Percentiles rank a stretch among this genome's conserved stretches.
These are phyloP conservation scores for Diabrotica balteata DNA, from an alignment of 2,888 invertebrate species.

Conservation along the genomic window DNA sequence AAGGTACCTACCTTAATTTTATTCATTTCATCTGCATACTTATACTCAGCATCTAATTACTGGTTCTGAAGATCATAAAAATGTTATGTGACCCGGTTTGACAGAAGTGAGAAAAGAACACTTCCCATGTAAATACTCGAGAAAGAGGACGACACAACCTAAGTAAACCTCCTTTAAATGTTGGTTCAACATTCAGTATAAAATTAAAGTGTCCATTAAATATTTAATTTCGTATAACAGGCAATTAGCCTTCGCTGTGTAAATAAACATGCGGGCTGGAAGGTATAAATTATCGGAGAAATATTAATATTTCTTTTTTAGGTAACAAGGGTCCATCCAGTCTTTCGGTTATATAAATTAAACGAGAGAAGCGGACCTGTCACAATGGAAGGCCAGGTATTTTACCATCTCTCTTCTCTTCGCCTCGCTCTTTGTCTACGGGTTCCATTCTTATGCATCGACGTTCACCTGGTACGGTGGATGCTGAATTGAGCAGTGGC, in stretches of 20 bases:
- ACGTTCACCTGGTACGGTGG: slow-evolving; percentile 24
- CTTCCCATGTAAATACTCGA: slow-evolving; percentile 24
- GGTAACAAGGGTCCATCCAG: slow-evolving; percentile 47
- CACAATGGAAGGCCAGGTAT: slow-evolving; percentile 37
- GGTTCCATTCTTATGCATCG: slow-evolving; percentile 5
- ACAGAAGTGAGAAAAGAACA: slow-evolving; percentile 15
- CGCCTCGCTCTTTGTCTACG: slow-evolving; percentile 11
- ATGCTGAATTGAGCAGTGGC: slow-evolving; percentile 20
- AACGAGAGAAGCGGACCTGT: slow-evolving; percentile 43
- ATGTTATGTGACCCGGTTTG: too few relatives aligned
- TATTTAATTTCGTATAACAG: slow-evolving; percentile 51
- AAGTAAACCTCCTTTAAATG: slow-evolving; percentile 13
- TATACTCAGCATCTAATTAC: too few relatives aligned
- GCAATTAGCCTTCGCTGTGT: slow-evolving; percentile 53
- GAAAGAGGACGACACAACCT: slow-evolving; percentile 10
- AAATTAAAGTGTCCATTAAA: slow-evolving; percentile 45
- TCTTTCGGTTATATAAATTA: slow-evolving; percentile 44
- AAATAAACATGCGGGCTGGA: slow-evolving; percentile 52
- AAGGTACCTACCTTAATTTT: too few relatives aligned
- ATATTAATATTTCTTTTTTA: slow-evolving; percentile 53
- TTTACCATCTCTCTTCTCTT: slow-evolving; percentile 8
- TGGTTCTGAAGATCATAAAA: too few relatives aligned
- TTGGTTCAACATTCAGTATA: slow-evolving; percentile 19
- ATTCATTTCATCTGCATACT: too few relatives aligned
- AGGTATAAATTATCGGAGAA: slow-evolving; percentile 53